Percentiles rank a stretch among this genome's conserved stretches.
These are phyloP conservation scores for Nycticryphes semicollaris DNA, from an alignment of 2,113 vertebrate species.

Conservation along the genomic window DNA sequence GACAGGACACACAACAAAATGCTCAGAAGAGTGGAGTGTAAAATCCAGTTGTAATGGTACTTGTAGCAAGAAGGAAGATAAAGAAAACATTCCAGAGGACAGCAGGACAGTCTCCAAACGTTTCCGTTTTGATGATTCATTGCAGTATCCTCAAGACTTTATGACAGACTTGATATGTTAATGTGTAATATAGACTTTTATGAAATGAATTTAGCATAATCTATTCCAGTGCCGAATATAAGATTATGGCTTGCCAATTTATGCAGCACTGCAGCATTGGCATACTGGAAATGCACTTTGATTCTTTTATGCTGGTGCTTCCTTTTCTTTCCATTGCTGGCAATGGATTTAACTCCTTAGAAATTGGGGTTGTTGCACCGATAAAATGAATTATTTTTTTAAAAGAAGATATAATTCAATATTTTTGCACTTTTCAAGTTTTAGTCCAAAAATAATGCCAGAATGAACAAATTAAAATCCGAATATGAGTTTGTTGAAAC, in stretches of 20 bases:
- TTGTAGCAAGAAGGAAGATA: constrained; percentile 84
- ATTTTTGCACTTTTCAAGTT: constrained; percentile 71
- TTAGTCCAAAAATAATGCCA: constrained; percentile 6
- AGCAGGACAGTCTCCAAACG: constrained; percentile 81
- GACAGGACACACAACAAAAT: constrained; percentile 58
- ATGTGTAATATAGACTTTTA: neutral
- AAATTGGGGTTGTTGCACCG: neutral
- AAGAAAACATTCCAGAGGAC: constrained; percentile 90
- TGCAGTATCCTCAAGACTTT: constrained; percentile 73
- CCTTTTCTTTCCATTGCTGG: constrained; percentile 62
- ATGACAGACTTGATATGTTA: constrained; percentile 74
- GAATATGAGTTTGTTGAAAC: neutral
- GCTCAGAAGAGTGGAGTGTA: constrained; percentile 74
- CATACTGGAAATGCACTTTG: constrained; percentile 73
- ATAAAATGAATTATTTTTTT: constrained; percentile 46
- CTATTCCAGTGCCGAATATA: neutral
- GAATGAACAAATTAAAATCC: neutral
- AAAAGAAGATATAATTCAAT: constrained; percentile 42
- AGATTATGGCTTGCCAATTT: constrained; percentile 34
- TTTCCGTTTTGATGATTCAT: constrained; percentile 85
- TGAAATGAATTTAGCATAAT: constrained; percentile 27
- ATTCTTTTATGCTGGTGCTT: constrained; percentile 40
- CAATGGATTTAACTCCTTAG: constrained; percentile 46
- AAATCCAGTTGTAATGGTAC: constrained; percentile 75
- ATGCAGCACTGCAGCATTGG: constrained; percentile 41